Conservation (phyloP, 2,888 invertebrate species). For the Beris chalybata region DNA sequence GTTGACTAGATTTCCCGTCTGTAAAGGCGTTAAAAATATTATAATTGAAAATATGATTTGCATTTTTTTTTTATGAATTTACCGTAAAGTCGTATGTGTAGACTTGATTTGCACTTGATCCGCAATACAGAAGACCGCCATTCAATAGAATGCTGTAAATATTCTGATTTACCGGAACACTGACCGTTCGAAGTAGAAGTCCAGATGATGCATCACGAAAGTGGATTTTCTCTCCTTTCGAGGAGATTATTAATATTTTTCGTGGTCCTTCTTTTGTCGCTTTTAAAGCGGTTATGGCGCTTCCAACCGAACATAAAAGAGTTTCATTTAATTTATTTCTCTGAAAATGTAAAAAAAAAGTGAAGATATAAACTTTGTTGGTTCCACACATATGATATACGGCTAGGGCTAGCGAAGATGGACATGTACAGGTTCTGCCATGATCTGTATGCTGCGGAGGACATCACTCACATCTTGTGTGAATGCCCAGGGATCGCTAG, state of each 20-base stretch:
- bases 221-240: conserved; percentile 69
- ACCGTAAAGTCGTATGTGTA: conserved; percentile 76
- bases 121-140: conserved; percentile 72
- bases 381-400: too few relatives aligned
- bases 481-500: too few relatives aligned
- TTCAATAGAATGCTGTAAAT: conserved; percentile 72
- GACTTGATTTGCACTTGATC: conserved; percentile 72
- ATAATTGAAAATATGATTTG: conserved; percentile 1
- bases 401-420: too few relatives aligned
- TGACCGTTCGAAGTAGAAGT: conserved; percentile 66
- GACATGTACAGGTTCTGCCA: too few relatives aligned
- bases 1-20: conserved; percentile 68
- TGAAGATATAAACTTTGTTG: conserved; percentile 15
- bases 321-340: conserved; percentile 61
- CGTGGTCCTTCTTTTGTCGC: conserved; percentile 74
- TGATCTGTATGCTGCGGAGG: too few relatives aligned
- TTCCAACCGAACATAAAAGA: conserved; percentile 64
- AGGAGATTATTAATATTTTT: conserved; percentile 67
- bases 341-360: conserved; percentile 52
- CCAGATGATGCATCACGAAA: conserved; percentile 74
- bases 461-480: too few relatives aligned
- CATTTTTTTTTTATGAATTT: conserved; percentile 32
- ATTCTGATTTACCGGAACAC: conserved; percentile 61
- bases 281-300: conserved; percentile 68
- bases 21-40: conserved; percentile 40